Evolutionary conservation across 2,888 invertebrate genomes (phyloP), one percentile per base, ranked within the genome.

Genomic region (Tupiocoris notatus): DNA sequence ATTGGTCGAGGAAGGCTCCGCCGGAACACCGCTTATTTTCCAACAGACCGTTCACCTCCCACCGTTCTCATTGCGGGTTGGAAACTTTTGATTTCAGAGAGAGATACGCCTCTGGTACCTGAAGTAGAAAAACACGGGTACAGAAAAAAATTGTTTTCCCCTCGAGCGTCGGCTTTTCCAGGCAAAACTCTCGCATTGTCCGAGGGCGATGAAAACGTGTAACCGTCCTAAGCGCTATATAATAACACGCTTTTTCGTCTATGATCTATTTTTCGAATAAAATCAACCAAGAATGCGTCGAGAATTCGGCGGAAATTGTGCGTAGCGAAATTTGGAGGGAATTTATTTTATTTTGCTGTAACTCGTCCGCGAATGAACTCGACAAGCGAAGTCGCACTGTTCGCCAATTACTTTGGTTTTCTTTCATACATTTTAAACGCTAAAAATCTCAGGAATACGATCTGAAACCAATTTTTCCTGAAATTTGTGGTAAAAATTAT

Each of bases 1-100:
- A 78, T 78, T 78, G 78, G 78, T 76, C 74, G 78, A 76, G 78
- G 74, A 78, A 71, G 56, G 54, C 63, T 22, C 39, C 54, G 57
- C 63, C 54, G 58, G 56, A 62, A 73, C 73, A 1, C 23, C 62
- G 24, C 54, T 23, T 17, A 39, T 17, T 21, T 22, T 25, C 64
- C 12, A 64, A 74, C 74, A 62, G 54, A 74, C 74, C 74, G 63
- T 74, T 74, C 64, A 64, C n/a, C 12, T 2, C 61, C 64, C 63
- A 23, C 54, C 70, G 16, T 9, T 9, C 63, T 21, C 63, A 16
- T 9, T 63, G 16, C 22, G 16, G 16, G 74, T 23, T 18, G 73
- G 17, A 64, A 74, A 74, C 74, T 74, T 74, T 74, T 74, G 74
- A 74, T 74, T 74, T 74, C 74, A 56, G 74, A 57, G 64, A 22